Conservation (phyloP, 2,888 invertebrate genomes). For the Phengaris arion region DNA sequence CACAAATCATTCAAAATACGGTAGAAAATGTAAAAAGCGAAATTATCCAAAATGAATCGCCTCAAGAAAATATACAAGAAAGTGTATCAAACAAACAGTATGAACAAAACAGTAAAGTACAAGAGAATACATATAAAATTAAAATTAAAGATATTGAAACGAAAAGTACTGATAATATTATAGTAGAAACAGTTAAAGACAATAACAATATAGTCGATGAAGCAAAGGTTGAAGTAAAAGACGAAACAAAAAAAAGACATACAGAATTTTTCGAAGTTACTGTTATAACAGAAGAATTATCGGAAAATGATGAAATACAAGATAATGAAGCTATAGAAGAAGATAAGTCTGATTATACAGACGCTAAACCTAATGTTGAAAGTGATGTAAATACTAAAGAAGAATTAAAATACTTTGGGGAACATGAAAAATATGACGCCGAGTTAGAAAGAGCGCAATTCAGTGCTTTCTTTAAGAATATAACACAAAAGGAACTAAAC, state of each 20-base stretch:
- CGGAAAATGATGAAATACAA: slow-evolving; percentile 51
- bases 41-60: slow-evolving; percentile 26
- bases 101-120: slow-evolving; percentile 29
- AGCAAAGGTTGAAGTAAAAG: slow-evolving; percentile 36
- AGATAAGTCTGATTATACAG: slow-evolving; percentile 28
- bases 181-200: neutral
- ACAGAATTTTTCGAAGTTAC: slow-evolving; percentile 56
- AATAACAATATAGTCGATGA: slow-evolving; percentile 31
- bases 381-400: slow-evolving; percentile 41
- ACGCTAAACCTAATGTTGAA: slow-evolving; percentile 27
- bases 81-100: neutral
- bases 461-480: slow-evolving; percentile 52
- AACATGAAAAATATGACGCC: slow-evolving; percentile 61
- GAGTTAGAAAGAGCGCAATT: slow-evolving; percentile 59
- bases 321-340: slow-evolving; percentile 29
- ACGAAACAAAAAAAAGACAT: slow-evolving; percentile 39
- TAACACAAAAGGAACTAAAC: slow-evolving; percentile 44
- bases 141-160: slow-evolving; percentile 32
- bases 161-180: neutral
- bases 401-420: slow-evolving; percentile 57
- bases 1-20: slow-evolving; percentile 35
- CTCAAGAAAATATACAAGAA: slow-evolving; percentile 31
- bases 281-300: slow-evolving; percentile 59
- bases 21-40: slow-evolving; percentile 37
- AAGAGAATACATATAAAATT: slow-evolving; percentile 35